These are phyloP conservation scores for Drosophila pectinifera DNA, from an alignment of 1,140 invertebrate genomes.

Conservation along the genomic window DNA sequence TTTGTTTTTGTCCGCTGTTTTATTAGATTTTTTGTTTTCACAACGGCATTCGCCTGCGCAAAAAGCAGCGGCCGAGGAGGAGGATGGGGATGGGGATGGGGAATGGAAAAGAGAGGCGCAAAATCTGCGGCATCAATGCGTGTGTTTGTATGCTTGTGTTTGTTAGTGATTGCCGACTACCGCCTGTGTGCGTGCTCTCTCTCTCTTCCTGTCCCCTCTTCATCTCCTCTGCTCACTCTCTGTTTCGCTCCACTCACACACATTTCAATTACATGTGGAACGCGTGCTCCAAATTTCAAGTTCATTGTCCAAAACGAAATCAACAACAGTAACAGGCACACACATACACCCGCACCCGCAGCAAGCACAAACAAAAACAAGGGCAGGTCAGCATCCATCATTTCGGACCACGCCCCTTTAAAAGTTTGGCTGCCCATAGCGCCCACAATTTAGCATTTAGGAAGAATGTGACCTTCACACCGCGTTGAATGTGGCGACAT, in stretches of 20 bases:
- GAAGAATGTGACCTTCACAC: neutral
- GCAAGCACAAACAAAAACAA: constrained; percentile 29
- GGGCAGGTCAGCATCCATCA: constrained; percentile 38
- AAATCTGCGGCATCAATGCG: constrained; percentile 23
- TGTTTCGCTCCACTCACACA: constrained; percentile 44
- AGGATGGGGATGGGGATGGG: neutral
- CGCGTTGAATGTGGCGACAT: neutral
- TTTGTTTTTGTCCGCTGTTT: constrained; percentile 81
- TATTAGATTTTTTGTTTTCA: constrained; percentile 83
- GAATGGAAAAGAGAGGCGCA: constrained; percentile 8
- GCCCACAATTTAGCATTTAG: neutral
- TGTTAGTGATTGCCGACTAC: constrained; percentile 9
- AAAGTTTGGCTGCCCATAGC: neutral
- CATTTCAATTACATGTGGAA: constrained; percentile 63
- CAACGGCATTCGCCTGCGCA: constrained; percentile 75
- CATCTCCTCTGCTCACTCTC: constrained; percentile 1
- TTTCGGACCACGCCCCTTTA: constrained; percentile 8
- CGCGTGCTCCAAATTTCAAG: constrained; percentile 70
- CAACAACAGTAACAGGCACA: constrained; percentile 18
- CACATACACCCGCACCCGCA: neutral
- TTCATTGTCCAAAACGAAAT: constrained; percentile 63
- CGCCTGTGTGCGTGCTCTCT: constrained; percentile 18
- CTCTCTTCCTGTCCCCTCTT: neutral
- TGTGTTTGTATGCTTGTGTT: constrained; percentile 10
- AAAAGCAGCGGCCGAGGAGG: constrained; percentile 2